Evolutionary conservation across 2,113 vertebrate species (phyloP).

Genomic region (Lasiurus cinereus): DNA sequence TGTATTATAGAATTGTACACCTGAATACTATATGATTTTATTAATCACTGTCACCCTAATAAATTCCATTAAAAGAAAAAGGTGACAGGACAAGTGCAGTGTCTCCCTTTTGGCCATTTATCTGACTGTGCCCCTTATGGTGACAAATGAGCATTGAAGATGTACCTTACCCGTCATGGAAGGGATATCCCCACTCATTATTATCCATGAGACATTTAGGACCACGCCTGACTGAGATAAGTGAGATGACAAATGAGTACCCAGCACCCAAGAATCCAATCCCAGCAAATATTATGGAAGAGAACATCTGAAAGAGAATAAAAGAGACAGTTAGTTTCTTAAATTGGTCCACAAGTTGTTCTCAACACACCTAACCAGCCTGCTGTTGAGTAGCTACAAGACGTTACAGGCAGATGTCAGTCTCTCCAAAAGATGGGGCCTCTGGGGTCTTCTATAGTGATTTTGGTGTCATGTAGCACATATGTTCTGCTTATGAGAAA

Average conservation of each 20-base stretch:
- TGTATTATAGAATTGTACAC: background rate
- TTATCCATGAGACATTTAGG: slow-evolving; percentile 86
- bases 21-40: background rate
- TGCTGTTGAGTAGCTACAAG: background rate
- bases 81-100: accelerated
- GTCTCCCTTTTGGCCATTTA: background rate
- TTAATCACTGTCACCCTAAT: background rate
- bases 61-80: background rate
- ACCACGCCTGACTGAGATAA: slow-evolving; percentile 91
- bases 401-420: background rate
- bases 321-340: slow-evolving; percentile 13
- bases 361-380: background rate
- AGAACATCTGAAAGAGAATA: slow-evolving; percentile 92
- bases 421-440: background rate
- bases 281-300: slow-evolving; percentile 93
- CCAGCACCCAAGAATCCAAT: slow-evolving; percentile 92
- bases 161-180: slow-evolving; percentile 89
- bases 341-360: background rate
- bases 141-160: background rate
- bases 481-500: background rate
- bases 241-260: slow-evolving; percentile 92
- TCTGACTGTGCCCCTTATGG: background rate
- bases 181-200: slow-evolving; percentile 84
- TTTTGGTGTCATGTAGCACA: background rate
- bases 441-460: background rate